phyloP scores from a whole-genome alignment of 2,797 vertebrate genomes.

The Linurgus olivaceus region DNA sequence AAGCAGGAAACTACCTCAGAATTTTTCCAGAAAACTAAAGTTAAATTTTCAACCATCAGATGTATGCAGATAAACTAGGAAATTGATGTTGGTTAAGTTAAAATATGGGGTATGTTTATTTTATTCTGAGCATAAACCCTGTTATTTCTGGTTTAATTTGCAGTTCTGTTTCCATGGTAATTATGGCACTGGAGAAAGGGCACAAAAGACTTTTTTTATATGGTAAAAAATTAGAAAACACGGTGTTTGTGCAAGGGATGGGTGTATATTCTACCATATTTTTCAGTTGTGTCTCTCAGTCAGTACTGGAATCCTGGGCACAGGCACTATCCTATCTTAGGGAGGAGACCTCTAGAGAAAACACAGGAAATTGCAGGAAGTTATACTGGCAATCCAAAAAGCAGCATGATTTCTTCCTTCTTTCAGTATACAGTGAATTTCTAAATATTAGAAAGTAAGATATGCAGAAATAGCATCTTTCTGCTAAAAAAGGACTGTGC shows the following conservation, averaged over 20 bases:
- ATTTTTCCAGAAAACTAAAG: background rate
- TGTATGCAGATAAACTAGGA: background rate
- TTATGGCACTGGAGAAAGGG: slow-evolving; percentile 65
- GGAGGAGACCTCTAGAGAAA: slow-evolving; percentile 12
- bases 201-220: slow-evolving; percentile 35
- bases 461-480: background rate
- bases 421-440: background rate
- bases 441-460: background rate
- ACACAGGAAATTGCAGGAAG: background rate
- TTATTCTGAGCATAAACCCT: slow-evolving; percentile 62
- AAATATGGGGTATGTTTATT: slow-evolving; percentile 57
- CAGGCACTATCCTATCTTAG: background rate
- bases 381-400: background rate
- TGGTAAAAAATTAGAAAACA: slow-evolving; percentile 47
- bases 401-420: background rate
- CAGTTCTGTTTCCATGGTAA: slow-evolving; percentile 77
- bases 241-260: background rate
- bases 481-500: background rate
- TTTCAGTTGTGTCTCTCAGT: background rate
- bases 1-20: background rate
- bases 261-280: background rate
- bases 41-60: background rate
- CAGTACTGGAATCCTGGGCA: background rate
- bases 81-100: slow-evolving; percentile 38
- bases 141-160: slow-evolving; percentile 73